phyloP scores from a whole-genome alignment of 2,888 invertebrate genomes.

The Actias luna region DNA sequence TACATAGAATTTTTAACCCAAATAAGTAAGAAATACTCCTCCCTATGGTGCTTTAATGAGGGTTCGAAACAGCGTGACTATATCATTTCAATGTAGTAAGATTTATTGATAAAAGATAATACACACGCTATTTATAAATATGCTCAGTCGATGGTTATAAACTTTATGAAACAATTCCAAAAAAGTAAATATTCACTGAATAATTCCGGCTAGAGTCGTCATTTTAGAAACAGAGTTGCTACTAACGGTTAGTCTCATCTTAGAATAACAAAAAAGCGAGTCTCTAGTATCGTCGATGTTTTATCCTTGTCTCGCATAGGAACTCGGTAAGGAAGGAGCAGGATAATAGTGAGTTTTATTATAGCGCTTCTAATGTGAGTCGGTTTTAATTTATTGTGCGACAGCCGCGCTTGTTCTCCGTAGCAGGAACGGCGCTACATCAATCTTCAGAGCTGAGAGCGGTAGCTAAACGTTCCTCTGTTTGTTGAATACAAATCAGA shows the following conservation, averaged over 20 bases:
- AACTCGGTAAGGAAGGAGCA: conserved; percentile 52
- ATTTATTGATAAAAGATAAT: conserved; percentile 7
- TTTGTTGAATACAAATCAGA: conserved; percentile 52
- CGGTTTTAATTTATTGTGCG: conserved; percentile 77
- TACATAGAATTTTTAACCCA: conserved; percentile 77
- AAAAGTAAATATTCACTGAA: conserved; percentile 31
- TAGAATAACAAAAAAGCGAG: conserved; percentile 74
- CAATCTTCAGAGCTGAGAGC: conserved; percentile 63
- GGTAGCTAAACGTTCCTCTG: conserved; percentile 47
- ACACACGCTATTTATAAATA: not conserved
- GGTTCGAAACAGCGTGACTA: conserved; percentile 24
- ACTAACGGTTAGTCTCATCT: conserved; percentile 68
- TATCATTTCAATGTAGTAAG: conserved; percentile 3
- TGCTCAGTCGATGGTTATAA: conserved; percentile 30
- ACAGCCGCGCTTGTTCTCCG: conserved; percentile 69
- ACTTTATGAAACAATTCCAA: conserved; percentile 34
- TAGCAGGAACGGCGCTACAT: conserved; percentile 65
- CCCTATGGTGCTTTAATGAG: conserved; percentile 62
- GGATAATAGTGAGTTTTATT: conserved; percentile 64
- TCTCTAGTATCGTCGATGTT: conserved; percentile 56
- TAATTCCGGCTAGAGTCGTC: conserved; percentile 47
- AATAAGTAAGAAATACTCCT: conserved; percentile 74
- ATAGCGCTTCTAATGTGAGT: conserved; percentile 68
- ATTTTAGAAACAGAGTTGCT: conserved; percentile 68
- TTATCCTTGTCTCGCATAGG: conserved; percentile 60